phyloP scores from a whole-genome alignment of 2,888 invertebrate species.

The Venustoraphidia nigricollis region DNA sequence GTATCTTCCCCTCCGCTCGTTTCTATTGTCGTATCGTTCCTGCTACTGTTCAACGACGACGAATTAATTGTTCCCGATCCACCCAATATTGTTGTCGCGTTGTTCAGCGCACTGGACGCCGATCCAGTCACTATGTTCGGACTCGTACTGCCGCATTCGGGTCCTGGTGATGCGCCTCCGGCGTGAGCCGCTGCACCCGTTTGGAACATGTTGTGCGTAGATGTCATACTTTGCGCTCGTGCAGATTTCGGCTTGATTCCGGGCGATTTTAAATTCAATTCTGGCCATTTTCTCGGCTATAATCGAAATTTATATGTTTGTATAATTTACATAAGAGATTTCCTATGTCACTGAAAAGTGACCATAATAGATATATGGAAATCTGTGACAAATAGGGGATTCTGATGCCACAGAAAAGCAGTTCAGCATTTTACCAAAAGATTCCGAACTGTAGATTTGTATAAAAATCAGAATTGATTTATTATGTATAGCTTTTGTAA shows the following conservation, averaged over 20 bases:
- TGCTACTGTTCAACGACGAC: not conserved
- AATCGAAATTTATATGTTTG: constrained; percentile 7
- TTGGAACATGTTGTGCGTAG: constrained; percentile 25
- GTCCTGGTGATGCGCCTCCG: constrained; percentile 14
- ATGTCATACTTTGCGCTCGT: constrained; percentile 30
- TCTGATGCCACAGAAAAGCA: too few relatives aligned
- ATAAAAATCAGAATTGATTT: too few relatives aligned
- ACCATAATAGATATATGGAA: too few relatives aligned
- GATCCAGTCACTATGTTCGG: constrained; percentile 22
- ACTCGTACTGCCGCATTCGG: constrained; percentile 14
- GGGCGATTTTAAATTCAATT: constrained; percentile 72
- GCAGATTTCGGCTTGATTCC: constrained; percentile 64
- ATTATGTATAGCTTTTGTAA: not conserved
- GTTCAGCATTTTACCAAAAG: too few relatives aligned
- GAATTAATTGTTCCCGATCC: not conserved
- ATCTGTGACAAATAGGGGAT: too few relatives aligned
- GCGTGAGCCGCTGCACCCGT: constrained; percentile 22
- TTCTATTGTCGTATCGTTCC: not conserved
- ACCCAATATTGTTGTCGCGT: not conserved
- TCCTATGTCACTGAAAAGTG: too few relatives aligned
- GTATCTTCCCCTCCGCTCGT: constrained; percentile 13
- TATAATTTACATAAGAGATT: not conserved
- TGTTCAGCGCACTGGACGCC: constrained; percentile 17
- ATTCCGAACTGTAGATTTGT: too few relatives aligned
- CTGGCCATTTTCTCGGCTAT: constrained; percentile 72